Evolutionary conservation across 2,888 invertebrate species (phyloP), one percentile per base, ranked within the genome.

Genomic region (Yponomeuta cagnagella): DNA sequence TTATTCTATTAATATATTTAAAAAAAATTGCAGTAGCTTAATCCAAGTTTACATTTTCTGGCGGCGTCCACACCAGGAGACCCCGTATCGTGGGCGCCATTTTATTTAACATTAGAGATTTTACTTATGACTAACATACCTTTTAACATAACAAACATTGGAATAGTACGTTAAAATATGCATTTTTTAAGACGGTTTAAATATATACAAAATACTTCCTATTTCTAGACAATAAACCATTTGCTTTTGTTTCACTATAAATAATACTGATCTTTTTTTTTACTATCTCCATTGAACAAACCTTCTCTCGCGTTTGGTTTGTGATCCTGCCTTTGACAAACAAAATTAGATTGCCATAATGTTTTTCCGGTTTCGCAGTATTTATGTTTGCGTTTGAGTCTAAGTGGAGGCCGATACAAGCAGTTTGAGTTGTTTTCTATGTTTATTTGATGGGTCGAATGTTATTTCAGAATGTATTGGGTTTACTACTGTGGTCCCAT

Each of bases 271-370:
- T 37, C 37, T 52, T 2, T 23, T 23, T 23, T 23, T 12, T 58
- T 58, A 12, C 52, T 52, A 10, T 10, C 52, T 52, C 12, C 52
- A 58, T 15, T 5, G 15, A 15, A 12, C 52, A 15, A 58, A 58
- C 52, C 52, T 58, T 58, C 52, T 58, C 12, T 15, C 4, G 15
- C 52, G 8, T 69, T n/a, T 33, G 37, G 2, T 23, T 48, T 70
- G 64, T 70, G 43, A 23, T 64, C 15, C 64, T 65, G 82, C 84
- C 87, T 86, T 88, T 89, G 84, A 86, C 86, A 89, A 90, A 89
- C 87, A 88, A 84, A 86, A 88, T 90, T 86, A 87, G 86, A 87
- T 83, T 79, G 86, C 83, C 85, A 89, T 89, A 83, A 90, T 90
- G 89, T 90, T 90, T 88, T 91, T 91, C 91, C 90, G 90, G 90